Evolutionary conservation across 2,888 invertebrate species (phyloP).

Genomic region (Elysia crispata): DNA sequence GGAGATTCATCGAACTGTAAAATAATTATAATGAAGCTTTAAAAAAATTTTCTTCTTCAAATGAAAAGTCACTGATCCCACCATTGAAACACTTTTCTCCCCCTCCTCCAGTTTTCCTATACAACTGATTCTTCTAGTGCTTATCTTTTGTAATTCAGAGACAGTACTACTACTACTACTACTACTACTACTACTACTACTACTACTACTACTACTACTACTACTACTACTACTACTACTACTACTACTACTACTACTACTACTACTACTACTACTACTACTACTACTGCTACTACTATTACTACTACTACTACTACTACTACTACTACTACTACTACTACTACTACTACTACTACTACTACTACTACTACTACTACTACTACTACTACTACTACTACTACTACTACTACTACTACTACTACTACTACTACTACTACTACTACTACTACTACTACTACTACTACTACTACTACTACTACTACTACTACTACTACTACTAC

Average conservation of each 20-base stretch:
- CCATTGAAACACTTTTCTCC: too few relatives aligned
- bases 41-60: too few relatives aligned
- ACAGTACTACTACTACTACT: too few relatives aligned
- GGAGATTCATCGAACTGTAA: too few relatives aligned
- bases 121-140: too few relatives aligned
- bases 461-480: constrained; percentile 25
- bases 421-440: constrained; percentile 51
- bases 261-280: constrained; percentile 52
- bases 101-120: too few relatives aligned
- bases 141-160: too few relatives aligned
- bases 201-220: not conserved
- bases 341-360: constrained; percentile 49
- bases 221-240: constrained; percentile 34
- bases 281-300: constrained; percentile 50
- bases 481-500: constrained; percentile 30
- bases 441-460: constrained; percentile 40
- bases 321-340: constrained; percentile 44
- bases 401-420: constrained; percentile 49
- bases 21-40: too few relatives aligned
- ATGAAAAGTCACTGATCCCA: too few relatives aligned
- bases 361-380: constrained; percentile 50
- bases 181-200: too few relatives aligned
- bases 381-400: constrained; percentile 50
- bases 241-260: constrained; percentile 51
- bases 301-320: not conserved